Percentiles rank a stretch among this genome's conserved stretches.
phyloP scores from a whole-genome alignment of 2,113 vertebrate genomes.

The Ophthalmolycus amberensis region DNA sequence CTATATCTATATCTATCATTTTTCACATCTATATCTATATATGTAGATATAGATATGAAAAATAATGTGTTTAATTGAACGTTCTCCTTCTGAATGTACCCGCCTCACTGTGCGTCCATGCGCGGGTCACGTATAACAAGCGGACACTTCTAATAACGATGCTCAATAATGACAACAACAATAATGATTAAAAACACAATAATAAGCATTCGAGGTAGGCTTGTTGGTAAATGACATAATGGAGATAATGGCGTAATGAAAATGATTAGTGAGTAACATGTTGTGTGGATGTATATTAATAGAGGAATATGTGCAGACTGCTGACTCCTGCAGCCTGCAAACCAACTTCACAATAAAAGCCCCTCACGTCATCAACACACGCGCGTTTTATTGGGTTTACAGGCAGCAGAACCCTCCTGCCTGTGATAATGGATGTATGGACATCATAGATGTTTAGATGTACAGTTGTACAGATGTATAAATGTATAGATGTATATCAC shows the following conservation, averaged over 20 bases:
- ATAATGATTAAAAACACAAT: background rate
- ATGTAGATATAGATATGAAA: background rate
- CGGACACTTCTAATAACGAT: background rate
- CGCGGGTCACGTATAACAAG: background rate
- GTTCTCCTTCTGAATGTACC: too few species aligned
- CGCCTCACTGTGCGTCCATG: too few species aligned
- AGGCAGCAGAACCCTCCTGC: too few species aligned
- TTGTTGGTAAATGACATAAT: background rate
- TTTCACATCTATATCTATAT: background rate
- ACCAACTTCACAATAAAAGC: background rate
- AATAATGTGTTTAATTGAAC: too few species aligned
- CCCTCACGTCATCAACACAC: background rate
- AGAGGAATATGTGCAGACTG: background rate
- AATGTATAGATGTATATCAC: too few species aligned
- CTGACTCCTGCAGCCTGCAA: background rate
- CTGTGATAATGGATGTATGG: too few species aligned
- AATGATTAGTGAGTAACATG: background rate
- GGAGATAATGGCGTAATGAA: background rate
- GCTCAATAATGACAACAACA: background rate
- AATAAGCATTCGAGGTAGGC: background rate
- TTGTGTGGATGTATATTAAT: too few species aligned
- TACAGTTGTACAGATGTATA: too few species aligned
- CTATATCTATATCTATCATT: background rate
- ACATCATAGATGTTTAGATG: too few species aligned
- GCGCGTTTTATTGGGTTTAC: background rate